Evolutionary conservation across 2,113 vertebrate species (phyloP).

Genomic region (Cathartes aura): DNA sequence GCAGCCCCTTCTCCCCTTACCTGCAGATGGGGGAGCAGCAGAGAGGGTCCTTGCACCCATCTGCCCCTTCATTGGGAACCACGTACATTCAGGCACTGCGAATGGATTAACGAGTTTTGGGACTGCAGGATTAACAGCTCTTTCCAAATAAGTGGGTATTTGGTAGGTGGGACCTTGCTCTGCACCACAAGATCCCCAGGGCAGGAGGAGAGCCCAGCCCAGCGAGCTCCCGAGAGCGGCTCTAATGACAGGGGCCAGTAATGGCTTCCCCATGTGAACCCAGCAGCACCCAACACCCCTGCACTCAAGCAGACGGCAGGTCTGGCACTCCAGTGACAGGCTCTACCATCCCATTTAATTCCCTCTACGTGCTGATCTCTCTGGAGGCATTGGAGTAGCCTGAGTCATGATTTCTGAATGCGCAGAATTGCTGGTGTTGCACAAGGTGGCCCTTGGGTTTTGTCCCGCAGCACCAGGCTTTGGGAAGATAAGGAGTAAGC

Average conservation of each 20-base stretch:
- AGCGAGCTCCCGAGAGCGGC: fast-evolving
- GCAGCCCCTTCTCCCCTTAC: not conserved
- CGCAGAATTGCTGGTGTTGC: not conserved
- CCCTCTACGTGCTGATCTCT: not conserved
- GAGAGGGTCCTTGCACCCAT: not conserved
- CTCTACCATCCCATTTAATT: not conserved
- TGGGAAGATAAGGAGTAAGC: not conserved
- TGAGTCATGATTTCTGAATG: not conserved
- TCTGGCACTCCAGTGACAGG: not conserved
- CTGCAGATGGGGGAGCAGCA: not conserved
- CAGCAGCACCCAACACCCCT: not conserved
- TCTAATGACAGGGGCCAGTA: not conserved
- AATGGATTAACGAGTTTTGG: fast-evolving
- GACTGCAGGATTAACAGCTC: not conserved
- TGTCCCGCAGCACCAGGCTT: not conserved
- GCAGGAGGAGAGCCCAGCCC: not conserved
- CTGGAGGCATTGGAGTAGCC: not conserved
- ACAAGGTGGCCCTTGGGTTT: not conserved
- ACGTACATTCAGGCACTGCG: fast-evolving
- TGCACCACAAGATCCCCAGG: not conserved
- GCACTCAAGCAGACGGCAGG: fast-evolving
- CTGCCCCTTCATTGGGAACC: not conserved
- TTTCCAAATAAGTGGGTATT: not conserved
- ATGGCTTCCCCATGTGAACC: fast-evolving
- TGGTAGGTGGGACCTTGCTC: not conserved